phyloP scores from a whole-genome alignment of 1,140 invertebrate genomes.

The Scaptomyza graminum region DNA sequence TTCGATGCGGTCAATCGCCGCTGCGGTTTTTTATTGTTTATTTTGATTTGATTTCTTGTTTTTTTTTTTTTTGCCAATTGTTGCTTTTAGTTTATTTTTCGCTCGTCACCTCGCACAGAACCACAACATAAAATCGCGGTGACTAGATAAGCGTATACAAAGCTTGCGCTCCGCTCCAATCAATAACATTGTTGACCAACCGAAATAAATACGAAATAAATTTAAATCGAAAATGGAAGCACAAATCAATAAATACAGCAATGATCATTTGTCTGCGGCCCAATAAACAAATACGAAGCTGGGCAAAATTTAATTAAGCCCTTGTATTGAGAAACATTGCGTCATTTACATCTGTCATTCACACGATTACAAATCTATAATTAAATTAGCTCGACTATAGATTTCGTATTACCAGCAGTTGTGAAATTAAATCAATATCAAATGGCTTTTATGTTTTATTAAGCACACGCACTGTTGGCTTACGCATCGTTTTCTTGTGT shows the following conservation, averaged over 20 bases:
- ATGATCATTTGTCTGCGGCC: slow-evolving; percentile 42
- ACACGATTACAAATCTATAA: slow-evolving; percentile 27
- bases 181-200: slow-evolving; percentile 37
- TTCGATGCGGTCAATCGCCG: slow-evolving; percentile 56
- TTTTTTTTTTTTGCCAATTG: slow-evolving; percentile 54
- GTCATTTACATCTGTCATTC: slow-evolving; percentile 69
- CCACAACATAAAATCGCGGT: slow-evolving; percentile 31
- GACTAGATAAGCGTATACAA: slow-evolving; percentile 65
- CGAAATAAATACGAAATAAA: slow-evolving; percentile 35
- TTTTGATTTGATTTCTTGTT: slow-evolving; percentile 48
- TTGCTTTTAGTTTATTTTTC: slow-evolving; percentile 34
- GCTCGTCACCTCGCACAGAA: slow-evolving; percentile 32
- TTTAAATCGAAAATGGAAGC: slow-evolving; percentile 10
- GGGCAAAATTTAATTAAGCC: slow-evolving; percentile 49
- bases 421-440: slow-evolving; percentile 25
- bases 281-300: slow-evolving; percentile 44
- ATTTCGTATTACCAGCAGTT: slow-evolving; percentile 30
- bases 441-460: not conserved
- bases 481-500: slow-evolving; percentile 58
- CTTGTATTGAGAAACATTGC: slow-evolving; percentile 42
- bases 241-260: slow-evolving; percentile 28
- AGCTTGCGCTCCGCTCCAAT: slow-evolving; percentile 46
- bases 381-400: slow-evolving; percentile 32
- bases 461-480: slow-evolving; percentile 39
- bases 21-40: slow-evolving; percentile 21